A percentile compares a stretch with the other conserved stretches of the same genome.
phyloP scores from a whole-genome alignment of 2,113 vertebrate species.

The Xenotilapia leptura region DNA sequence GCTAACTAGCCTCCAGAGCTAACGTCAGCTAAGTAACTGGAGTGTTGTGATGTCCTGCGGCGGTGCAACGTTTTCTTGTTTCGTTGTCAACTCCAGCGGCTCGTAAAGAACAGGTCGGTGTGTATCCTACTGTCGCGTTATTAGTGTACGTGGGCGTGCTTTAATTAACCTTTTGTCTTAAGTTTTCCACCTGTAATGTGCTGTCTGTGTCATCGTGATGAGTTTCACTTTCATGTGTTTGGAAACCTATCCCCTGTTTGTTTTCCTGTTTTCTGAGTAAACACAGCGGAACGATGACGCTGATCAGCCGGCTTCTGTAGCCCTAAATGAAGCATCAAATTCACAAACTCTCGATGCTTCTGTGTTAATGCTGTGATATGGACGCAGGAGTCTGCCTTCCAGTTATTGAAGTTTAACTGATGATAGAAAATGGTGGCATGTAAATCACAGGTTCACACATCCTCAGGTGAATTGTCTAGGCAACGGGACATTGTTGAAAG shows the following conservation, averaged over 20 bases:
- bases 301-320: neutral
- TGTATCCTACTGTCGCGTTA: neutral
- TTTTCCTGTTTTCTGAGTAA: neutral
- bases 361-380: neutral
- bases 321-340: neutral
- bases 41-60: neutral
- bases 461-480: neutral
- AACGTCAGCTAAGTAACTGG: neutral
- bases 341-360: neutral
- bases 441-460: rapidly evolving
- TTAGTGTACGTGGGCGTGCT: neutral
- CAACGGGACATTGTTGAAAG: neutral
- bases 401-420: rapidly evolving
- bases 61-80: neutral
- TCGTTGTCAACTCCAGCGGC: neutral
- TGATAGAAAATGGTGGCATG: neutral
- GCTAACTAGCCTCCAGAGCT: slow-evolving; percentile 31
- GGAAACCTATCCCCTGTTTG: neutral
- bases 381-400: neutral
- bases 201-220: rapidly evolving
- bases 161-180: rapidly evolving
- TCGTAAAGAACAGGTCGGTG: neutral
- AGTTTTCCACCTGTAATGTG: neutral
- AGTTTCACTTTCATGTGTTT: neutral
- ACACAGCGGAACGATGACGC: rapidly evolving